Base-by-base conservation (phyloP, 2,888 invertebrate species). In the Odontothrips loti region DNA sequence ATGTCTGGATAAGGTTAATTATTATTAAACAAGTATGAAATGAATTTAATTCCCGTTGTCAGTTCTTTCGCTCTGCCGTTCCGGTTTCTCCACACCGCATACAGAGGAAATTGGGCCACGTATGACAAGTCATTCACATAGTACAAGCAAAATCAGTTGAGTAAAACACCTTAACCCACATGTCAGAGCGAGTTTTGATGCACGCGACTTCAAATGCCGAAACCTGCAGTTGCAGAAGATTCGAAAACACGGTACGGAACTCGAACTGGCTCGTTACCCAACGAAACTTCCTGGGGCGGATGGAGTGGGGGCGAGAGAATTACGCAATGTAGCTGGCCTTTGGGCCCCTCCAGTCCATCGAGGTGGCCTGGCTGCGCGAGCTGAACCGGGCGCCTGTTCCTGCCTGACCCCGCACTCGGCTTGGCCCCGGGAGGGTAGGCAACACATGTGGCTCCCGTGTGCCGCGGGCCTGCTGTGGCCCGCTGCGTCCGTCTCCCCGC, bases 21-120 rank as follows among this genome's bases (percentile, higher is more conserved):
- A 75, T 75, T 75, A 75, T 75, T 75, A 75, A 75, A 75, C 68
- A 75, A 75, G 68, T 75, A 75, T 75, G 68, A 75, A 75, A 23
- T 27, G 23, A 75, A 75, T 10, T 27, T 75, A 58, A 17, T n/a
- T 17, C 17, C 58, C n/a, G 58, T 17, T 75, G 68, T 75, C 27
- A 27, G 23, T 75, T 43, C 6, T 43, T 43, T 43, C 34, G 6
- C 34, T 43, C 34, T 6, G 6, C n/a, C n/a, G n/a, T n/a, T n/a
- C n/a, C 6, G 34, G 34, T 2, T 43, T 43, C 34, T 6, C 34
- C 34, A 4, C 6, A 4, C 34, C 34, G 34, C 34, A 43, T 6
- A 43, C 34, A 43, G 34, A 43, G 34, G 34, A 43, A 43, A 43
- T 43, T 43, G 34, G n/a, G n/a, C n/a, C n/a, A n/a, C n/a, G n/a